Evolutionary conservation across 2,113 vertebrate species (phyloP), one percentile per base, ranked within the genome.

Genomic region (Puffinus mauretanicus): DNA sequence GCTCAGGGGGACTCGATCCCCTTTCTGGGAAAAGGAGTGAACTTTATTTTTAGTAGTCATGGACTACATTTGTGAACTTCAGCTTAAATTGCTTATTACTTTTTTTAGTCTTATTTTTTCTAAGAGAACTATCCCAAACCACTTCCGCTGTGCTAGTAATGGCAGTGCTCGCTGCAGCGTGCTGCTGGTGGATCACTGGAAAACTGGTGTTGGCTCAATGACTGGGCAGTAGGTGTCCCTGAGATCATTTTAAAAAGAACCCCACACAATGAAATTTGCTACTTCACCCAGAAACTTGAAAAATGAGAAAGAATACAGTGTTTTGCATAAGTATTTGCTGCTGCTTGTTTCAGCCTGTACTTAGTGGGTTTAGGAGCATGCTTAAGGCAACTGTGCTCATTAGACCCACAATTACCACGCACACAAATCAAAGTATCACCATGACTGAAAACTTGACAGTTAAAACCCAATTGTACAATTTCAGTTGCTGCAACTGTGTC

Each of bases 1-100:
- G 6, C 11, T 69, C 26, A 46, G 6, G 6, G 25, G 13, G 7
- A 11, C 13, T 90, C 1, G 0, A 18, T 58, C 5, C 7, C 6
- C 16, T 12, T 64, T 71, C 16, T 38, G 21, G 66, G 46, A n/a
- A 79, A 71, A 47, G 6, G 13, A 27, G 5, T 16, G 8, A 47
- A 16, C 6, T 49, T 38, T n/a, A 22, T 18, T 76, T 86, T 69
- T 38, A n/a, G 27, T 30, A 57, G 47, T 66, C 15, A 51, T 17
- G 10, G 32, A 20, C 46, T 55, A 5, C 5, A 36, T 70, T 62
- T 1, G 4, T 79, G 46, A 71, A 73, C 30, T 34, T 46, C 66
- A 81, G 18, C 4, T n/a, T 49, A 18, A 88, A 36, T 55, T 42
- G 3, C 46, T n/a, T 72, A 38, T 54, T 32, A 24, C 16, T 64